Percentiles rank a stretch among this genome's conserved stretches.
Conservation (phyloP, 2,113 vertebrate genomes). For the Petaurus breviceps region DNA sequence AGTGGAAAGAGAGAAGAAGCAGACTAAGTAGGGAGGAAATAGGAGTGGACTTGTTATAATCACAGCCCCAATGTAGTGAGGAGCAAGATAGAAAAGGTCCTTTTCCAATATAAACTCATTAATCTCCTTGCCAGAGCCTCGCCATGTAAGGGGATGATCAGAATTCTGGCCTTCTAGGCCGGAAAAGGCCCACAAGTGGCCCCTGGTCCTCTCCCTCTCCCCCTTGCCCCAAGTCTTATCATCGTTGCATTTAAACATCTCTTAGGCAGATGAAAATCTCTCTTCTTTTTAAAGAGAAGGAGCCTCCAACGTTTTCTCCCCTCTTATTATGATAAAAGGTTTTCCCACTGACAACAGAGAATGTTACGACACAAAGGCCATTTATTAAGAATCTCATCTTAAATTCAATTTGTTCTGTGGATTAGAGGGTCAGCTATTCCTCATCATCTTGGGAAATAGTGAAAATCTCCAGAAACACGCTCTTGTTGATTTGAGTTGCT, state of each 20-base stretch:
- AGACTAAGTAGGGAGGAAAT: neutral
- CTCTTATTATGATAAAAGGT: neutral
- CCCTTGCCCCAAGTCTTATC: neutral
- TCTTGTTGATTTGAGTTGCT: neutral
- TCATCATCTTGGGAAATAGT: neutral
- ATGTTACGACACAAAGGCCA: neutral
- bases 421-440: neutral
- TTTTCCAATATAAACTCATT: neutral
- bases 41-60: neutral
- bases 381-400: neutral
- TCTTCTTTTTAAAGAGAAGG: neutral
- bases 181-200: neutral
- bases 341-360: neutral
- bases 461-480: neutral
- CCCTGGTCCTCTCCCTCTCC: neutral
- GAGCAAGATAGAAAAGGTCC: neutral
- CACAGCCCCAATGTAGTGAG: neutral
- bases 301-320: neutral
- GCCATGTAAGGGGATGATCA: neutral
- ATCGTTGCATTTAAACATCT: neutral
- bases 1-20: neutral
- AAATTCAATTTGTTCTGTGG: neutral
- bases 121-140: neutral
- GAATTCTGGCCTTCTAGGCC: neutral
- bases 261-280: neutral